Percentiles rank a stretch among this genome's conserved stretches.
Conservation (phyloP, 2,113 vertebrate genomes). For the Hippocampus guttulatus region DNA sequence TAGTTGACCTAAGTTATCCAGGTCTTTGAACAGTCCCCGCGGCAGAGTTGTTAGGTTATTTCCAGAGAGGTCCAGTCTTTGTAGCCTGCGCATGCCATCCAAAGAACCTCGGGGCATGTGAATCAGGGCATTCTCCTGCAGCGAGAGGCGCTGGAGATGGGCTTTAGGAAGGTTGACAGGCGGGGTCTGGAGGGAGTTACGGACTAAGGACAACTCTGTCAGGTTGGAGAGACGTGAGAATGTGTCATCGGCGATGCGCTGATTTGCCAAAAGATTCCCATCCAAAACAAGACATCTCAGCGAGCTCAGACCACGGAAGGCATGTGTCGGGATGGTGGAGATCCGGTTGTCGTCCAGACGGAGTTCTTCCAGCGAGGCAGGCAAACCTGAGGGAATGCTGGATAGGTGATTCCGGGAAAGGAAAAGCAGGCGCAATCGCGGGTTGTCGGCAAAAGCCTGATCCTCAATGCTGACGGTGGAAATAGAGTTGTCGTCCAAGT, state of each 20-base stretch:
- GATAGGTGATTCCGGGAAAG: conserved; percentile 91
- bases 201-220: conserved; percentile 86
- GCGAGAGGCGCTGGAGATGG: conserved; percentile 80
- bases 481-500: conserved; percentile 92
- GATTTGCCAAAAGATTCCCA: conserved; percentile 92
- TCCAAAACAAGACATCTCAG: conserved; percentile 87
- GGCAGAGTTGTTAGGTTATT: conserved; percentile 92
- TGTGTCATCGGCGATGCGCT: conserved; percentile 91
- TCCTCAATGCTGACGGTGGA: conserved; percentile 94
- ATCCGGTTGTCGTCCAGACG: conserved; percentile 93
- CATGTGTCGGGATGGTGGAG: conserved; percentile 88
- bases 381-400: conserved; percentile 88
- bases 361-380: conserved; percentile 87
- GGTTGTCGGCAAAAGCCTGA: conserved; percentile 86
- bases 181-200: conserved; percentile 86
- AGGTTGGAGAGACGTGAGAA: conserved; percentile 89
- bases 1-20: conserved; percentile 83
- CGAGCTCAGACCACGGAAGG: conserved; percentile 84
- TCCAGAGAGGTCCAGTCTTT: conserved; percentile 86
- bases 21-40: conserved; percentile 83
- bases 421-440: conserved; percentile 81
- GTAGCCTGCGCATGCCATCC: conserved; percentile 80
- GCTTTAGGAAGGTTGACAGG: conserved; percentile 83
- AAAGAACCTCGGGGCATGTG: conserved; percentile 84
- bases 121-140: conserved; percentile 89